Percentiles rank a stretch among this genome's conserved stretches.
Evolutionary conservation across 2,797 vertebrate genomes (phyloP).

Genomic region (Limosa lapponica): DNA sequence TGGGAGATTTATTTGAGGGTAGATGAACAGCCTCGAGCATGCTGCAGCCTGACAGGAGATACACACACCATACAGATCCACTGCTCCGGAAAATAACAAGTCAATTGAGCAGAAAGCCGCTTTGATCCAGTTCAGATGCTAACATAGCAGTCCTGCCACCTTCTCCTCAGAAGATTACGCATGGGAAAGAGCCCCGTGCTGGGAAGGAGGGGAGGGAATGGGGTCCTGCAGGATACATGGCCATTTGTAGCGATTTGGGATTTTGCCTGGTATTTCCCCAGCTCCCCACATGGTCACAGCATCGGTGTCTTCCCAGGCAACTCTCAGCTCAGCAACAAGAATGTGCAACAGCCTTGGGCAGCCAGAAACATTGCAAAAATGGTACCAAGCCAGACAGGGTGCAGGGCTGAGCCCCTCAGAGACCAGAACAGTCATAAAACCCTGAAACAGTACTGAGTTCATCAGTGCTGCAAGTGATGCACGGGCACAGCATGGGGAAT

Average conservation of each 20-base stretch:
- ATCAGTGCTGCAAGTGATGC: no score
- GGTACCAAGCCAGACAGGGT: not conserved
- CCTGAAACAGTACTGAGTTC: not conserved
- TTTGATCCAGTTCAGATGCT: not conserved
- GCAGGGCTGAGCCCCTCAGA: not conserved
- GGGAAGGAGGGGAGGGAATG: not conserved
- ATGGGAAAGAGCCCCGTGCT: not conserved
- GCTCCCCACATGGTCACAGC: not conserved
- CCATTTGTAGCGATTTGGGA: not conserved
- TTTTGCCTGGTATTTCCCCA: not conserved
- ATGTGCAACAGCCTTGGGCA: not conserved
- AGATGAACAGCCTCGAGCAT: not conserved
- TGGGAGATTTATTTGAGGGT: not conserved
- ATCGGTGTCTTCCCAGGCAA: not conserved
- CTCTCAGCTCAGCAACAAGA: not conserved
- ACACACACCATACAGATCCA: not conserved
- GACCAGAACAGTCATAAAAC: not conserved
- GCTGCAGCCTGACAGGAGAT: not conserved
- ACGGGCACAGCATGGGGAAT: not conserved
- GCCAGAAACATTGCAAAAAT: not conserved
- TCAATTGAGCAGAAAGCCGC: slow-evolving; percentile 1
- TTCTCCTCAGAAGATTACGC: not conserved
- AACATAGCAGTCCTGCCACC: not conserved
- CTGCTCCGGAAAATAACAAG: not conserved
- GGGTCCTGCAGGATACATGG: fast-evolving